phyloP scores from a whole-genome alignment of 2,113 vertebrate species.

The Zapus hudsonius region DNA sequence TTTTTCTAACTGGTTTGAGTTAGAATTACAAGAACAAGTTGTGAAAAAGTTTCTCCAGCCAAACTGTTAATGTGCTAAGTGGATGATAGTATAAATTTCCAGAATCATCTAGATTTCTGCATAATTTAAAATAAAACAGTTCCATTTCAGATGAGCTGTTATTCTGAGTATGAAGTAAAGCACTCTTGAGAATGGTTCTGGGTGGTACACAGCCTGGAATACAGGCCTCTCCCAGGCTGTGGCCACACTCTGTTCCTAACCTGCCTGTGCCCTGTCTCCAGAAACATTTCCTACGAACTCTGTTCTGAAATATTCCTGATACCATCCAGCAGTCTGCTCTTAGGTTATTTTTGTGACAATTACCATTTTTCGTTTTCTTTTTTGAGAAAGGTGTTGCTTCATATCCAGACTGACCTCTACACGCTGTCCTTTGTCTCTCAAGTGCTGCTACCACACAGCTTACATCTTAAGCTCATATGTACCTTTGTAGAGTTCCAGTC shows the following conservation, averaged over 20 bases:
- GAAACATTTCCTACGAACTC: slow-evolving; percentile 41
- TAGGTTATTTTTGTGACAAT: neutral
- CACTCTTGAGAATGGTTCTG: neutral
- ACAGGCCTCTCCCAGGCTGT: neutral
- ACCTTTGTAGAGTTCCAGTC: slow-evolving; percentile 32
- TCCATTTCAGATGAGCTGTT: slow-evolving; percentile 31
- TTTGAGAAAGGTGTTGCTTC: neutral
- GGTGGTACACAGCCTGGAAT: no score
- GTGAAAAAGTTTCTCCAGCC: neutral
- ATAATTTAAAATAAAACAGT: slow-evolving; percentile 15
- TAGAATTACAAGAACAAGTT: neutral
- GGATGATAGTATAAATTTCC: neutral
- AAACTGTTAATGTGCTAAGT: neutral
- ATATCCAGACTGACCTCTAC: neutral
- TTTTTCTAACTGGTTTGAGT: no score
- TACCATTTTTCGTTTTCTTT: neutral
- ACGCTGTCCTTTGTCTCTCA: neutral
- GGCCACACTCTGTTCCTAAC: neutral
- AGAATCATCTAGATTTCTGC: slow-evolving; percentile 9
- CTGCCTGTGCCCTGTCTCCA: neutral
- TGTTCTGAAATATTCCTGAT: slow-evolving; percentile 23
- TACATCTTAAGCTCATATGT: neutral
- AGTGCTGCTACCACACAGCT: neutral
- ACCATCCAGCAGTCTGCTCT: neutral
- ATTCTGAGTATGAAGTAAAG: slow-evolving; percentile 23